phyloP scores from a whole-genome alignment of 2,888 invertebrate genomes.

The Chymomyza fuscimana region DNA sequence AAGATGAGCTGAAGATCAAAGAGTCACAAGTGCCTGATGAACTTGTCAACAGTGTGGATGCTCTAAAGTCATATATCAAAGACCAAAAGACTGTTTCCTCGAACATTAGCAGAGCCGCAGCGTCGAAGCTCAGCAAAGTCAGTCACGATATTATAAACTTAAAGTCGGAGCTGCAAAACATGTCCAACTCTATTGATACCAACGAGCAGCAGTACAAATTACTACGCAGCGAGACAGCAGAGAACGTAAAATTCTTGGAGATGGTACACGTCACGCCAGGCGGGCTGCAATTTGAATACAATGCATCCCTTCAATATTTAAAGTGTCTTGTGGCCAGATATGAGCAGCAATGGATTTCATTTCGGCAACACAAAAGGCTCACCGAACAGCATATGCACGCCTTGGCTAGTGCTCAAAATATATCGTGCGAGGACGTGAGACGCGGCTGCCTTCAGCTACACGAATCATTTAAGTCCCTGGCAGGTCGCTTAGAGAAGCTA shows the following conservation, averaged over 20 bases:
- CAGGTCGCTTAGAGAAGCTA: conserved; percentile 91
- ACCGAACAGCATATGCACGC: conserved; percentile 87
- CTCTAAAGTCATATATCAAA: conserved; percentile 91
- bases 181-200: conserved; percentile 77
- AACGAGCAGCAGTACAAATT: conserved; percentile 78
- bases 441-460: conserved; percentile 90
- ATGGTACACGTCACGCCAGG: conserved; percentile 89
- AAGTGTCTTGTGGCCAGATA: conserved; percentile 85
- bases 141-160: conserved; percentile 75
- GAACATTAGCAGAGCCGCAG: conserved; percentile 87
- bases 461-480: conserved; percentile 91
- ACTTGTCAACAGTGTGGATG: conserved; percentile 87
- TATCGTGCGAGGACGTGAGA: conserved; percentile 88
- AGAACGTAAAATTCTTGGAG: conserved; percentile 86
- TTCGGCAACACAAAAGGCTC: conserved; percentile 86
- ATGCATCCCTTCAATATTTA: conserved; percentile 86
- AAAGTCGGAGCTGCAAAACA: conserved; percentile 75
- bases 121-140: conserved; percentile 77
- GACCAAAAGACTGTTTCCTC: conserved; percentile 90
- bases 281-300: conserved; percentile 88
- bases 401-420: conserved; percentile 82
- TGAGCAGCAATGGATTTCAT: conserved; percentile 85
- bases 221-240: conserved; percentile 86
- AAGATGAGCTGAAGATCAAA: conserved; percentile 77
- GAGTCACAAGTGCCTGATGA: conserved; percentile 85